Evolutionary conservation across 1,140 invertebrate species (phyloP).

Genomic region (Chrysoperla carnea): DNA sequence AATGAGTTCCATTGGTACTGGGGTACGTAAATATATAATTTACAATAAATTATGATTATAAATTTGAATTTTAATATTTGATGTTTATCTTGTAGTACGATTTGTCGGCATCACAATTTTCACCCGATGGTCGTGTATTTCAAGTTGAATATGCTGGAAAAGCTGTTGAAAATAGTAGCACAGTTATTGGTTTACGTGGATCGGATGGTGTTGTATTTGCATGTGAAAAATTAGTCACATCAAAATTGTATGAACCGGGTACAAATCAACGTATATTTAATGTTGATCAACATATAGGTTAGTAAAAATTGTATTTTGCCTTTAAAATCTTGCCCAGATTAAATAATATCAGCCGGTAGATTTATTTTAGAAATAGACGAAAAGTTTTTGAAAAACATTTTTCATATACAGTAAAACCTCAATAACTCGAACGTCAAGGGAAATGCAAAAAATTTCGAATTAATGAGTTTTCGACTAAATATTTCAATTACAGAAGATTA

Average conservation of each 20-base stretch:
- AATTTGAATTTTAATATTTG: constrained; percentile 1
- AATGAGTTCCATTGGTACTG: constrained; percentile 94
- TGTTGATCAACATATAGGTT: constrained; percentile 91
- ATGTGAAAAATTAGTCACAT: constrained; percentile 94
- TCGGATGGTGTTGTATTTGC: constrained; percentile 96
- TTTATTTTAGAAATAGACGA: constrained; percentile 32
- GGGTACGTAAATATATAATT: constrained; percentile 42
- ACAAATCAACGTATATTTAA: constrained; percentile 91
- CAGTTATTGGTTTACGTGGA: constrained; percentile 82
- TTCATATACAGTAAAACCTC: no score
- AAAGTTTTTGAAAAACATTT: constrained; percentile 85
- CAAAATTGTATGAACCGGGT: constrained; percentile 87
- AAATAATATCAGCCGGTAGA: no score
- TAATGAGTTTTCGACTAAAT: no score
- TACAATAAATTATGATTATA: constrained; percentile 5
- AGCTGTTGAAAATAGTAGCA: constrained; percentile 97
- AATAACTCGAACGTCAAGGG: no score
- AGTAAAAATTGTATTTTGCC: constrained; percentile 28
- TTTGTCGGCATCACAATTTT: constrained; percentile 98
- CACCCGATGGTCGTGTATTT: constrained; percentile 95
- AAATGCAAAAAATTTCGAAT: no score
- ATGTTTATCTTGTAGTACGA: constrained; percentile 61
- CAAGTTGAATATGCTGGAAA: constrained; percentile 99
- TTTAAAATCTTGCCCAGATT: no score
- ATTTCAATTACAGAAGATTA: no score